Conservation (phyloP, 1,140 invertebrate genomes). For the Zaprionus camerounensis region DNA sequence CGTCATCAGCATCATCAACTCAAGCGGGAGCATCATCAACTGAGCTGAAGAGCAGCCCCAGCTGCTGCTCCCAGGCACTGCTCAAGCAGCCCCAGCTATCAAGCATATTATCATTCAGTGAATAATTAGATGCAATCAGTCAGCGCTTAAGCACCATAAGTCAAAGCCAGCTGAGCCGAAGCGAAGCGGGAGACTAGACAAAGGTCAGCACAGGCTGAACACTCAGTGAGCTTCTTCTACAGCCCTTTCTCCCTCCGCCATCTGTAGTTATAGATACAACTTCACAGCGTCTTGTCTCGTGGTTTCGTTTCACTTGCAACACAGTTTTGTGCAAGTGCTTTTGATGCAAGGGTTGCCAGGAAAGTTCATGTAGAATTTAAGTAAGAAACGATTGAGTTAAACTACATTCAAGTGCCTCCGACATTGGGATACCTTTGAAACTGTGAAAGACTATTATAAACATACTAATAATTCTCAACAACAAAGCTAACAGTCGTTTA, state of each 20-base stretch:
- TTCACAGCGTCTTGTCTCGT: constrained; percentile 42
- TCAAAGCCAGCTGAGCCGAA: constrained; percentile 62
- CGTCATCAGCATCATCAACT: constrained; percentile 62
- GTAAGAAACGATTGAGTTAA: too few relatives aligned
- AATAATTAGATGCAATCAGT: constrained; percentile 83
- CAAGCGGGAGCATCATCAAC: constrained; percentile 1
- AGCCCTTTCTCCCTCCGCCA: constrained; percentile 9
- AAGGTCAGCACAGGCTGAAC: constrained; percentile 53
- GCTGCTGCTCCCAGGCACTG: constrained; percentile 11
- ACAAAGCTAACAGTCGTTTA: too few relatives aligned
- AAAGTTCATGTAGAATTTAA: neutral
- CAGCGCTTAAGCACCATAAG: constrained; percentile 80
- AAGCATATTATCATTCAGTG: constrained; percentile 82
- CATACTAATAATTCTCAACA: too few relatives aligned
- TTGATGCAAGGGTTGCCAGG: neutral
- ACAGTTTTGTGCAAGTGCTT: constrained; percentile 7
- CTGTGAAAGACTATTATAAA: too few relatives aligned
- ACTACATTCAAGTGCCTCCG: too few relatives aligned
- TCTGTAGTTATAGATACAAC: constrained; percentile 63
- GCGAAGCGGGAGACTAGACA: constrained; percentile 62
- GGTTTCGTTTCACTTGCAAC: constrained; percentile 56
- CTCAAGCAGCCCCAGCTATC: constrained; percentile 32
- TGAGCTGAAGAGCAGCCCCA: constrained; percentile 15
- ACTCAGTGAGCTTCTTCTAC: constrained; percentile 6
- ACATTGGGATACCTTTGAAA: too few relatives aligned